These are phyloP conservation scores for Malurus splendens DNA, from an alignment of 2,797 vertebrate genomes.

Conservation along the genomic window DNA sequence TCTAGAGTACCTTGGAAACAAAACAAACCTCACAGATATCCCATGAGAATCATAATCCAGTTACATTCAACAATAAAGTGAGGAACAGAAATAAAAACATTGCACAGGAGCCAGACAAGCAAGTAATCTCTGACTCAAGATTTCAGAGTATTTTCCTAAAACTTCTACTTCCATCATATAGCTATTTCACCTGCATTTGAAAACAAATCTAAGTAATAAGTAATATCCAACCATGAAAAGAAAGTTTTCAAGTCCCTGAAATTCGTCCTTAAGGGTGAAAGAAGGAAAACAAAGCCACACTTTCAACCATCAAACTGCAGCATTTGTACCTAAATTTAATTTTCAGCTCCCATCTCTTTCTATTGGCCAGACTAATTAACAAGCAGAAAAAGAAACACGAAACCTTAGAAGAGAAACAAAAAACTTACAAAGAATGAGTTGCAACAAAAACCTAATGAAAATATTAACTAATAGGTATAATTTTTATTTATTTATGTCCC, in stretches of 20 bases:
- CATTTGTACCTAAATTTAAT: not conserved
- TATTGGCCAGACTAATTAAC: not conserved
- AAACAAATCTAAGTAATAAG: not conserved
- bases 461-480: not conserved
- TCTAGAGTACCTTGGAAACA: not conserved
- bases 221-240: not conserved
- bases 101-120: not conserved
- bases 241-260: not conserved
- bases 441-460: not conserved
- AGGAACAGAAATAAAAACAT: not conserved
- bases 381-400: not conserved
- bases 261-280: not conserved
- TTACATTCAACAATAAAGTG: not conserved
- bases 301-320: not conserved
- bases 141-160: not conserved
- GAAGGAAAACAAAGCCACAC: not conserved
- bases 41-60: not conserved
- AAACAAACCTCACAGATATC: not conserved
- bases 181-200: not conserved
- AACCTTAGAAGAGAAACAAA: not conserved
- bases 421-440: not conserved
- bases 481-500: not conserved
- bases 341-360: not conserved
- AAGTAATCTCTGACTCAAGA: not conserved
- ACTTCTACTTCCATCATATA: not conserved